Base-by-base conservation (phyloP, 2,888 invertebrate genomes). In the Caenorhabditis sp. region DNA sequence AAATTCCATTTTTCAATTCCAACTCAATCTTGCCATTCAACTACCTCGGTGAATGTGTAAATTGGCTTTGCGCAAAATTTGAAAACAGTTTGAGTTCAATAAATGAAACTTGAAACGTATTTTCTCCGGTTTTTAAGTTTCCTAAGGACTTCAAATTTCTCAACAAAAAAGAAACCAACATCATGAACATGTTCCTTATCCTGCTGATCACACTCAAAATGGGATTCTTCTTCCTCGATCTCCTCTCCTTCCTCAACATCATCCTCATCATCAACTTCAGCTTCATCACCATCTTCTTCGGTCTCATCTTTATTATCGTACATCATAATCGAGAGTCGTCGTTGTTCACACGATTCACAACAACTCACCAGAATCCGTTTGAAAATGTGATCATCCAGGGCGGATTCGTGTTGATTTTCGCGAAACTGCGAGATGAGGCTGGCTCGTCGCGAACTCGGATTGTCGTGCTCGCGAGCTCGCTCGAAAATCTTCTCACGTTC, bases 131-230 rank as follows among this genome's bases (percentile, higher is more conserved):
- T 31, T 31, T 31, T 31, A n/a, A n/a, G n/a, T n/a, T n/a, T n/a
- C n/a, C n/a, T n/a, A n/a, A n/a, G n/a, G n/a, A n/a, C n/a, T n/a
- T n/a, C n/a, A n/a, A n/a, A n/a, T n/a, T n/a, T n/a, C 8, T 49
- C 17, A 4, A 49, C 17, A 36, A 36, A 31, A 5, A 43, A 26
- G 12, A 58, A 58, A 21, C 57, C 58, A 55, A 85, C 86, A 78
- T 86, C 86, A 61, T 86, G 86, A 24, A 86, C 79, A 58, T 87
- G 85, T 31, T 86, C 82, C 69, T 86, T 86, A 69, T 82, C 81
- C 27, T 78, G 78, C 58, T 86, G 81, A 37, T 76, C 77, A 60
- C 86, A 86, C 62, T 86, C 86, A 31, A 83, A 86, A 72, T 69
- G 72, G 36, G 67, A 66, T 61, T 77, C 75, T 12, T 76, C 78